Evolutionary conservation across 2,797 vertebrate genomes (phyloP), one percentile per base, ranked within the genome.

Genomic region (Atherinosoma microstoma): DNA sequence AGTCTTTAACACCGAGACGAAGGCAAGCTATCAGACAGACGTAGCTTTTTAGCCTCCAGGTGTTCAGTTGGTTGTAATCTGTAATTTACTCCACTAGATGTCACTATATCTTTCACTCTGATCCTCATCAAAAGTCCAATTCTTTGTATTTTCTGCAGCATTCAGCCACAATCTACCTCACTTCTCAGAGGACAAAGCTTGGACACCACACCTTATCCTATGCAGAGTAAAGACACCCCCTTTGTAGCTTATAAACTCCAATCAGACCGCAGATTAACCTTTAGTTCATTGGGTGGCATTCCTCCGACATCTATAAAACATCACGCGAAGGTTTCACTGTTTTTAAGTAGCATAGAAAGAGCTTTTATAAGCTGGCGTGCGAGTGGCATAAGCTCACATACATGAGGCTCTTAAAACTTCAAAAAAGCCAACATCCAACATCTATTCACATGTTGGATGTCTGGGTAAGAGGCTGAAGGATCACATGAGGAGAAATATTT

Each of bases 201-300:
- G 24, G 1, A 18, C 0, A 36, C 22, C 22, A 11, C 27, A n/a
- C 9, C 13, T 7, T 4, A 6, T 12, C 22, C 2, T 0, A 59
- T 30, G 45, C 40, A 4, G 22, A 22, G 9, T 22, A 53, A 53
- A 64, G 30, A 16, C 13, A 12, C 45, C 13, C 12, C 38, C 8
- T 36, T n/a, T 47, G 32, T 40, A 4, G 29, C 56, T 29, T 58
- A 1, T 77, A 79, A 82, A 77, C 76, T 80, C 56, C 2, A 1
- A 34, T 20, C 79, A 70, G 80, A 84, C 70, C 22, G 0, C 64
- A 80, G 85, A 82, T 88, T 75, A 84, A 80, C 77, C 74, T 56
- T 35, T 38, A 0, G 58, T 59, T 71, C 56, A 22, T 10, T 29
- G 57, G 72, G 73, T 70, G 75, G 62, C 80, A 83, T 90, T 91